Conservation (phyloP, 2,797 vertebrate species). For the Coregonus suidteri region DNA sequence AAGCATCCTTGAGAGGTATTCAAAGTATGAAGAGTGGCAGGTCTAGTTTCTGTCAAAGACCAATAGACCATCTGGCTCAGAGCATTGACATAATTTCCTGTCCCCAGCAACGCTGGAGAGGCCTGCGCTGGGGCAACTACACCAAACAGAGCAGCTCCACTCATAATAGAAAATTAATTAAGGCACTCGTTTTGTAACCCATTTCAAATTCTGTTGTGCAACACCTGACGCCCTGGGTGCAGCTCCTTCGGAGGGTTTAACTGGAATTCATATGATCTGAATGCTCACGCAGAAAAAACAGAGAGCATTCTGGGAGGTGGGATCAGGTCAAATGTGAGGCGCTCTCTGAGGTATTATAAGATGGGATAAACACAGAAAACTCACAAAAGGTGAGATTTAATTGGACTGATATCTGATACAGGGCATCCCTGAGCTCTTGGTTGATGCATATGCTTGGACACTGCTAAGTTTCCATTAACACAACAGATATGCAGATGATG, state of each 20-base stretch:
- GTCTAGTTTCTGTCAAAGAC: background rate
- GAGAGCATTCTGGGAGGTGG: background rate
- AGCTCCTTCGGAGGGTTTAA: background rate
- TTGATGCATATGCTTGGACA: background rate
- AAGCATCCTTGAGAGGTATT: background rate
- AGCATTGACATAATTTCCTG: slow-evolving; percentile 36
- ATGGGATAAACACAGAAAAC: background rate
- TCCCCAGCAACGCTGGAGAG: slow-evolving; percentile 3
- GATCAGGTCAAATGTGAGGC: background rate
- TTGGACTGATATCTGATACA: background rate
- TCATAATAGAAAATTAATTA: slow-evolving; percentile 31
- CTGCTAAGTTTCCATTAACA: slow-evolving; percentile 11
- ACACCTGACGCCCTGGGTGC: slow-evolving; percentile 14
- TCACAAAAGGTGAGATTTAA: background rate
- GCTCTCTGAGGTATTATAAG: background rate
- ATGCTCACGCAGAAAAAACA: background rate
- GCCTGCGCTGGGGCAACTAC: slow-evolving; percentile 22
- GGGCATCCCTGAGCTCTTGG: slow-evolving; percentile 2
- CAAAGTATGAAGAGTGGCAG: background rate
- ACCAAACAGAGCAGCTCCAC: slow-evolving; percentile 2
- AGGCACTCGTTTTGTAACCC: slow-evolving; percentile 10
- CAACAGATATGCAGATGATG: background rate
- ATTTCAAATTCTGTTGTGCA: slow-evolving; percentile 39
- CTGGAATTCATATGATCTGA: background rate
- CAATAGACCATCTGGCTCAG: slow-evolving; percentile 2